Evolutionary conservation across 64 coral and sea anemone genomes (phyloP), one percentile per base, ranked within the genome.

Genomic region (Trachythela sp.): DNA sequence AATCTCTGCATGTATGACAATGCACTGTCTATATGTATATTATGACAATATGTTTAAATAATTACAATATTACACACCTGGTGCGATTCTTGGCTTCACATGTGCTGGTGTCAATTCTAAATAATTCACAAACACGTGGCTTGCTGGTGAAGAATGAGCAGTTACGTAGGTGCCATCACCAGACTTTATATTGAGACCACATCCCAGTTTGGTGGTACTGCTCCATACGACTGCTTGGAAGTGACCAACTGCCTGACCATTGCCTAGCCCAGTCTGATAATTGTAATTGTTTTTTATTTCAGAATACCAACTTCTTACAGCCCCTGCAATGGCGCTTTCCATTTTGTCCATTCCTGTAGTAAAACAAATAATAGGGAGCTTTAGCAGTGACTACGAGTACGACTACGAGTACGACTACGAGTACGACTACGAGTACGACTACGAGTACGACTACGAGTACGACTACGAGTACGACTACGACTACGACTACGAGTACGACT

Each of bases 261-360:
- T 87, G 2, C 92, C 77, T n/a, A 52, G 60, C 7, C 90, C 92
- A 54, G 85, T 77, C 37, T 77, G 48, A 20, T 85, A 88, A 83
- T 88, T 85, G 18, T 90, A 88, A 34, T 77, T 86, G 20, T 68
- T 31, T 36, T 97, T 97, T 24, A 97, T 92, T 75, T 97, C 92
- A 48, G 95, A 97, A 48, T 97, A 97, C 95, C 95, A 97, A 56
- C 90, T 88, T 49, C 92, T 68, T 31, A 91, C 88, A 13, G 95
- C 95, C 33, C 90, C 93, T 33, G 92, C 87, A 15, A 97, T 88
- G 9, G 92, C 92, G 34, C 91, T 84, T 39, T 94, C 77, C 84
- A 94, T 92, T 31, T 22, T 6, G 7, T 68, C 18, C 59, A 68
- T 68, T 6, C 59, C 59, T 31, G 20, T 11, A 45, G 42, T 4